phyloP scores from a whole-genome alignment of 2,888 invertebrate genomes.

The Phyllotreta cruciferae region DNA sequence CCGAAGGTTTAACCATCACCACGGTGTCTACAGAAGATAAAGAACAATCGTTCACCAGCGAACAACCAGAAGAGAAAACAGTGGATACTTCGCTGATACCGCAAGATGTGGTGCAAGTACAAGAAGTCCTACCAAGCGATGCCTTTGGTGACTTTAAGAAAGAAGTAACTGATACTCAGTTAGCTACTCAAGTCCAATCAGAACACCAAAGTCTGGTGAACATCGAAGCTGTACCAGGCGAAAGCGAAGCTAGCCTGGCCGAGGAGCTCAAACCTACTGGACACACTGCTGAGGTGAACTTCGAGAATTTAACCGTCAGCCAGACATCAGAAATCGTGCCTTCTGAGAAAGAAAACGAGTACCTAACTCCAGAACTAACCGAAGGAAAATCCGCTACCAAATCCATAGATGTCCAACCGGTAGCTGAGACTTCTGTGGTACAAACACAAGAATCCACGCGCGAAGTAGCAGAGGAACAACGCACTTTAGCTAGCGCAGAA shows the following conservation, averaged over 20 bases:
- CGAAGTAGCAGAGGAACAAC: constrained; percentile 48
- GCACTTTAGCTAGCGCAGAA: constrained; percentile 57
- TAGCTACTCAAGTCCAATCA: constrained; percentile 64
- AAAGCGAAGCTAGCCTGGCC: constrained; percentile 65
- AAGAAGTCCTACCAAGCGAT: constrained; percentile 65
- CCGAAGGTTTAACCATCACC: constrained; percentile 66
- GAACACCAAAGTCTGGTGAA: constrained; percentile 64
- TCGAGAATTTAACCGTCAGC: constrained; percentile 60
- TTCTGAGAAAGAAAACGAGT: constrained; percentile 62
- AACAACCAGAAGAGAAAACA: constrained; percentile 40
- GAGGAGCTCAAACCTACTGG: constrained; percentile 61
- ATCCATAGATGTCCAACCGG: constrained; percentile 56
- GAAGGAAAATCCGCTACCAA: constrained; percentile 56
- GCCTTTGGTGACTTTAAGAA: constrained; percentile 58
- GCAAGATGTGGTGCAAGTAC: constrained; percentile 63
- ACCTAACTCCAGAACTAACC: constrained; percentile 49
- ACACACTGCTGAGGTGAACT: constrained; percentile 58
- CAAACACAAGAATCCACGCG: constrained; percentile 53
- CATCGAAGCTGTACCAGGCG: constrained; percentile 64
- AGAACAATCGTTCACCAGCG: constrained; percentile 62
- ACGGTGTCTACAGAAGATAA: constrained; percentile 65
- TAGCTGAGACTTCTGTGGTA: constrained; percentile 60
- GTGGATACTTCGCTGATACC: constrained; percentile 54
- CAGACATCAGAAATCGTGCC: constrained; percentile 60
- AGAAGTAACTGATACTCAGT: constrained; percentile 57